Evolutionary conservation across 2,888 invertebrate species (phyloP), one percentile per base, ranked within the genome.

Genomic region (Auanema sp.): DNA sequence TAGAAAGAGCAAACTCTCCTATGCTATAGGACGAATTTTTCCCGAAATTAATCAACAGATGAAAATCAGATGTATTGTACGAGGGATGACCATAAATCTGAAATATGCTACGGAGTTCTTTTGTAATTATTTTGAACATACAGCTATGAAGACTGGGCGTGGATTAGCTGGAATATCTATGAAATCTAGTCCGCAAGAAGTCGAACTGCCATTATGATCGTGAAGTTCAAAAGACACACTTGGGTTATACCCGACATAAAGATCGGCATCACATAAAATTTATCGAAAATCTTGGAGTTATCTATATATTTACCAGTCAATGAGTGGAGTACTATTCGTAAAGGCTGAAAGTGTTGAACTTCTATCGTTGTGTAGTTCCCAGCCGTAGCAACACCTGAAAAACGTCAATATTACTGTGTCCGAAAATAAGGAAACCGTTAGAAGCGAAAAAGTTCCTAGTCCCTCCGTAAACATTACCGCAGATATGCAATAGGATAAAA

Each of bases 41-140:
- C 25, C 59, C 59, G n/a, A 25, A 21, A 24, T 52, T 50, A 1
- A 59, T 52, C 18, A 59, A n/a, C 41, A 59, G 16, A 16, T 52
- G 33, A 51, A 51, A 59, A 12, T 16, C 23, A 14, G 59, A 59
- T 5, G 33, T 5, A 1, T n/a, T 11, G 23, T 59, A 41, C 6
- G 59, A 59, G 0, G 59, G 59, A 25, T 59, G 59, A 42, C 59
- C 59, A 23, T 59, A 59, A 18, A 59, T 47, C 59, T 59, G 21
- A 16, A 40, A 6, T n/a, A 59, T 18, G 33, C 40, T 24, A 50
- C 8, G 12, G 4, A 24, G 6, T 33, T 33, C 3, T 8, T 8
- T 33, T 5, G 33, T 8, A 33, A 33, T 8, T 33, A 5, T 8
- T 33, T 33, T 47, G 16, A 40, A 8, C 33, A 41, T 12, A 59